phyloP scores from a whole-genome alignment of 2,888 invertebrate species.

The Coenonympha glycerion region DNA sequence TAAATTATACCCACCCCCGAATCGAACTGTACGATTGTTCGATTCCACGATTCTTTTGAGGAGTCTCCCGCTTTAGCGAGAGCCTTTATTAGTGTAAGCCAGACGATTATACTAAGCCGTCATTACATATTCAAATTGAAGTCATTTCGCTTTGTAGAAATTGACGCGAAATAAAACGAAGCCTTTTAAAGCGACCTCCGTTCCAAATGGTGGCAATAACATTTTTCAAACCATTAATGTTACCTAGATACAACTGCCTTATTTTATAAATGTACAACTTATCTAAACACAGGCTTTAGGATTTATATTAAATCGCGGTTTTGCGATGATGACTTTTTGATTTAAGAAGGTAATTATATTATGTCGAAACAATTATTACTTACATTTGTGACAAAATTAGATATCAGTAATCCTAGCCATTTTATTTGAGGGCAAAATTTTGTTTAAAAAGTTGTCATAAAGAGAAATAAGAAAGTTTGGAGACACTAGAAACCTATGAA shows the following conservation, averaged over 20 bases:
- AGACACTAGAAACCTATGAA: too few species aligned
- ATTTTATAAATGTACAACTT: too few species aligned
- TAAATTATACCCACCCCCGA: conserved; percentile 70
- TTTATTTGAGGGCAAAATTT: too few species aligned
- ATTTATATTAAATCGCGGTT: neutral
- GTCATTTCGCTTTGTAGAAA: conserved; percentile 73
- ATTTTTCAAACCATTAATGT: conserved; percentile 45
- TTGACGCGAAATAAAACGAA: conserved; percentile 74
- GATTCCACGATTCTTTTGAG: conserved; percentile 76
- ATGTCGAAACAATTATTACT: too few species aligned
- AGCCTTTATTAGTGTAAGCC: conserved; percentile 76
- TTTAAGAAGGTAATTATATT: too few species aligned
- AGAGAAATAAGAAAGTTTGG: too few species aligned
- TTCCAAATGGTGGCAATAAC: conserved; percentile 54
- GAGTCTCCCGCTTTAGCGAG: conserved; percentile 65
- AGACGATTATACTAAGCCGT: conserved; percentile 74
- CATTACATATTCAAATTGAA: conserved; percentile 77
- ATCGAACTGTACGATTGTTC: conserved; percentile 69
- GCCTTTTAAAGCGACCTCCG: conserved; percentile 59
- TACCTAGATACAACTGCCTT: conserved; percentile 15
- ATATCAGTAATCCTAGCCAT: too few species aligned
- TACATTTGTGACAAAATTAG: too few species aligned
- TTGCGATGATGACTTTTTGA: neutral
- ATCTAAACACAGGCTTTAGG: too few species aligned
- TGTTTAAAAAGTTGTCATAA: too few species aligned